These are phyloP conservation scores for Chascanopsetta lugubris DNA, from an alignment of 2,113 vertebrate genomes.

Conservation along the genomic window DNA sequence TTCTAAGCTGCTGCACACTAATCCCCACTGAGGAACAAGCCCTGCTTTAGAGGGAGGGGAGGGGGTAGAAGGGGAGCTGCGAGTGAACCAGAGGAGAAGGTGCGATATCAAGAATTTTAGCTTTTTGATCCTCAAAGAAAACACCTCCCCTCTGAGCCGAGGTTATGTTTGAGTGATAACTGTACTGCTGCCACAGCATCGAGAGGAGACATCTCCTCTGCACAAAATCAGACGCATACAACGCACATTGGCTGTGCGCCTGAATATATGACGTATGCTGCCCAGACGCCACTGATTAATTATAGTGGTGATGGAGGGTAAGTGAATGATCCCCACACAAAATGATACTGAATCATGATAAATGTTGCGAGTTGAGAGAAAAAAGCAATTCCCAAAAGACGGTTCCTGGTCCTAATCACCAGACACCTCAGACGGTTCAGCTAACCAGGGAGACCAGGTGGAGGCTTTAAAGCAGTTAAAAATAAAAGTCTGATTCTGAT, in stretches of 20 bases:
- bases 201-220: conserved; percentile 1
- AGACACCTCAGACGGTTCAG: conserved; percentile 42
- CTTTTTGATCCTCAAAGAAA: conserved; percentile 66
- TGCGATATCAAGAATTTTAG: conserved; percentile 64
- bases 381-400: not conserved
- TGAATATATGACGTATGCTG: not conserved
- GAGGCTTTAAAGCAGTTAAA: conserved; percentile 79
- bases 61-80: conserved; percentile 50
- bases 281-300: not conserved
- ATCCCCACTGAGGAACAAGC: conserved; percentile 76
- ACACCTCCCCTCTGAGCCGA: conserved; percentile 36
- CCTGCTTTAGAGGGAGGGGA: conserved; percentile 58
- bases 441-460: conserved; percentile 60
- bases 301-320: not conserved
- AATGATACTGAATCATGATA: not conserved
- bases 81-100: conserved; percentile 46
- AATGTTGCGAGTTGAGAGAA: not conserved
- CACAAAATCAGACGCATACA: not conserved
- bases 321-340: too few relatives aligned
- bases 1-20: conserved; percentile 76
- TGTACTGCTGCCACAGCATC: conserved; percentile 9
- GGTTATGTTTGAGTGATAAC: conserved; percentile 44
- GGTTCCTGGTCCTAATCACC: not conserved
- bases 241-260: not conserved
- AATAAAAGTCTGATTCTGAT: conserved; percentile 82